phyloP scores from a whole-genome alignment of 2,797 vertebrate species.

The Poecilia velifera region DNA sequence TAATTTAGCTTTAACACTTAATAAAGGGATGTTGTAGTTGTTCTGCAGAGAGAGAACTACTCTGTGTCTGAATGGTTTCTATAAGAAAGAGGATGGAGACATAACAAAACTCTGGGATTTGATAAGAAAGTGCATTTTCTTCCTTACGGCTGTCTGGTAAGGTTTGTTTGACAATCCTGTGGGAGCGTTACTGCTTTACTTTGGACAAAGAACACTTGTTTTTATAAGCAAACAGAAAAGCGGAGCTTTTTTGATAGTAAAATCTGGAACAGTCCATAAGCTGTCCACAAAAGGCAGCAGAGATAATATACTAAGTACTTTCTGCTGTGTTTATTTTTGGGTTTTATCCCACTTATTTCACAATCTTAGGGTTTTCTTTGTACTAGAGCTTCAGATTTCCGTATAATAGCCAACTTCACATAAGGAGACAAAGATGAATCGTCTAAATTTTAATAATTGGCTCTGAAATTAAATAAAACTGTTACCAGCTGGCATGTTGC shows the following conservation, averaged over 20 bases:
- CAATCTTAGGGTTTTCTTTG: not conserved
- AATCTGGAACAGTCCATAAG: not conserved
- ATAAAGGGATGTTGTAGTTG: not conserved
- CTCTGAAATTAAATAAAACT: not conserved
- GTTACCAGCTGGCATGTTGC: not conserved
- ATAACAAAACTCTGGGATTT: not conserved
- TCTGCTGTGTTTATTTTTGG: not conserved
- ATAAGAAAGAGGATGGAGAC: not conserved
- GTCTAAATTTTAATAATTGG: not conserved
- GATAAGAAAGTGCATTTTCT: not conserved
- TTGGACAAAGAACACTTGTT: not conserved
- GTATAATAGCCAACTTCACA: not conserved
- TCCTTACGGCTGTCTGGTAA: not conserved
- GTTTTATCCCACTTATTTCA: not conserved
- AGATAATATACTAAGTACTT: not conserved
- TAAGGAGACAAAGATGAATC: not conserved
- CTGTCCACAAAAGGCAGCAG: not conserved
- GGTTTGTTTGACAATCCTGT: slow-evolving; percentile 56
- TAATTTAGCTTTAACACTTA: not conserved
- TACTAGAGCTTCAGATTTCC: not conserved
- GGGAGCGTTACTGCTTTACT: slow-evolving; percentile 18
- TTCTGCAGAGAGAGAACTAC: not conserved
- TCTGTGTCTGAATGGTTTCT: not conserved
- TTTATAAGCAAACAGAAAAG: not conserved
- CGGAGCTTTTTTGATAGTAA: not conserved